Percentiles rank a stretch among this genome's conserved stretches.
These are phyloP conservation scores for Caranx ignobilis DNA, from an alignment of 2,113 vertebrate genomes.

Conservation along the genomic window DNA sequence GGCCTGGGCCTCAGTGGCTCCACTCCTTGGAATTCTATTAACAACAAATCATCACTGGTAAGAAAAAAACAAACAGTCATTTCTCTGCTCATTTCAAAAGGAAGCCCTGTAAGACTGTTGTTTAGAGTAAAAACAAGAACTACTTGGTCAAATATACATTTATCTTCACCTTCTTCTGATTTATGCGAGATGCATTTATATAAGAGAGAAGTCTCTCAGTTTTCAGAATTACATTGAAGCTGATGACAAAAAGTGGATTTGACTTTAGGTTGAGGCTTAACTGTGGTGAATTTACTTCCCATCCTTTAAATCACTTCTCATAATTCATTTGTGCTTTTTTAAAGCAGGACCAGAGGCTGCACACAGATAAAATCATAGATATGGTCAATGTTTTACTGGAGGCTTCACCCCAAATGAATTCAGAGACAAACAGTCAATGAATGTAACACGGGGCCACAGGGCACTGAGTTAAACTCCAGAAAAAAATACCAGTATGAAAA, in stretches of 20 bases:
- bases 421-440: not conserved
- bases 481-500: too few species aligned
- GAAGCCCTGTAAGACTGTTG: not conserved
- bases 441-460: not conserved
- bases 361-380: not conserved
- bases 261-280: not conserved
- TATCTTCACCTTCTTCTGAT: too few species aligned
- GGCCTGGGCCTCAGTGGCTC: not conserved
- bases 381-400: not conserved
- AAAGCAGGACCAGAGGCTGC: not conserved
- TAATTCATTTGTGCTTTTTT: constrained; percentile 14
- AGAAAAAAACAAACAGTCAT: not conserved
- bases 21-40: not conserved
- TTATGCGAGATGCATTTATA: too few species aligned
- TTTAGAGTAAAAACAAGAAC: not conserved
- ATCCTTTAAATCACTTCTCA: constrained; percentile 29
- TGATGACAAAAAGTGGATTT: not conserved
- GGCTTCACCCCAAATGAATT: not conserved
- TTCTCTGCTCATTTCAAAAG: not conserved
- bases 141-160: not conserved
- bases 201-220: not conserved
- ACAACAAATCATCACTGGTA: not conserved
- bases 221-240: not conserved
- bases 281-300: not conserved
- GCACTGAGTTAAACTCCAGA: not conserved